Evolutionary conservation across 1,140 invertebrate genomes (phyloP).

Genomic region (Acromyrmex charruanus): DNA sequence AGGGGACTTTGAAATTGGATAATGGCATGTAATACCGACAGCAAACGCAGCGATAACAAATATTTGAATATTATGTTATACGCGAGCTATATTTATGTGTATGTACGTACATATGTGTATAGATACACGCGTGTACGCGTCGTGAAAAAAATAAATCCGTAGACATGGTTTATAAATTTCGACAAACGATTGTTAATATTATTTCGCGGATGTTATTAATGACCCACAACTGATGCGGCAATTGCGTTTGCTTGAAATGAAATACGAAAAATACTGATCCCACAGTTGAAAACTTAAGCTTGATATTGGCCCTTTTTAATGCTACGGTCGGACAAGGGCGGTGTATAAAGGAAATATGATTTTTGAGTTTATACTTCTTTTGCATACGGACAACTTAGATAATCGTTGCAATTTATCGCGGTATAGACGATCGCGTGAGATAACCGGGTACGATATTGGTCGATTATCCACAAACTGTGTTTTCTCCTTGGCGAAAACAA

Average conservation of each 20-base stretch:
- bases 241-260: constrained; percentile 7
- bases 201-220: constrained; percentile 45
- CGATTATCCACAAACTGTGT: constrained; percentile 47
- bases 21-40: constrained; percentile 41
- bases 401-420: constrained; percentile 40
- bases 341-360: not conserved
- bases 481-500: constrained; percentile 50
- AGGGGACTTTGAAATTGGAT: constrained; percentile 34
- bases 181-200: constrained; percentile 13
- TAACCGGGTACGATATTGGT: constrained; percentile 45
- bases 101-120: not conserved
- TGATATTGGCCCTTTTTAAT: not conserved
- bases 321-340: not conserved
- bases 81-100: not conserved
- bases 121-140: not conserved
- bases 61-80: constrained; percentile 51
- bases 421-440: constrained; percentile 52
- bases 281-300: not conserved
- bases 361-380: constrained; percentile 5
- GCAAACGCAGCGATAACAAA: constrained; percentile 45
- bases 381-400: constrained; percentile 28
- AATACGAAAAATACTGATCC: not conserved
- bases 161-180: constrained; percentile 41
- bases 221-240: constrained; percentile 14
- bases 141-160: constrained; percentile 21